phyloP scores from a whole-genome alignment of 2,888 invertebrate genomes.

The Mesopsocus fuscifrons region DNA sequence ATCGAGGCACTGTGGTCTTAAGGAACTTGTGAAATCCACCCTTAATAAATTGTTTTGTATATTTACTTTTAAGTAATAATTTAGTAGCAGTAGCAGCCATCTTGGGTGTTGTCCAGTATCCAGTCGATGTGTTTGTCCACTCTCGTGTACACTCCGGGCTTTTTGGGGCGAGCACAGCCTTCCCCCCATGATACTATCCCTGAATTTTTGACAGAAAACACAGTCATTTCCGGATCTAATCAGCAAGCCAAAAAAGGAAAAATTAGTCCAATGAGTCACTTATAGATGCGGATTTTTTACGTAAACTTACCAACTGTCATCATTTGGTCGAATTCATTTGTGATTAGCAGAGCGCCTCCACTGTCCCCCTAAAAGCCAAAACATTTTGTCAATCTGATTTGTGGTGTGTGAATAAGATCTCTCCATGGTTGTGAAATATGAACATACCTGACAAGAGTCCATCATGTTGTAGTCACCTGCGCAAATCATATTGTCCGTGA shows the following conservation, averaged over 20 bases:
- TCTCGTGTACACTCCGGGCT: conserved; percentile 12
- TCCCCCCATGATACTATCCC: conserved; percentile 13
- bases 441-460: conserved; percentile 7
- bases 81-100: conserved; percentile 24
- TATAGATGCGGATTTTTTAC: no score
- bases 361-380: conserved; percentile 13
- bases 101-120: conserved; percentile 26
- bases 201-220: no score
- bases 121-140: conserved; percentile 23
- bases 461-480: conserved; percentile 3
- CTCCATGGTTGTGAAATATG: no score
- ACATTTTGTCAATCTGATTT: no score
- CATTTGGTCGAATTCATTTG: conserved; percentile 7
- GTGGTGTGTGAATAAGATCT: no score
- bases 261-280: no score
- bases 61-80: no score
- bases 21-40: no score
- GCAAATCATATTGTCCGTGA: conserved; percentile 3
- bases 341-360: conserved; percentile 12
- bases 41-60: no score
- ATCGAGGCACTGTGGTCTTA: no score
- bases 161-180: conserved; percentile 11
- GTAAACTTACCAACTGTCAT: conserved; percentile 12
- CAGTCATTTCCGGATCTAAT: no score
- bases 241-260: no score